phyloP scores from a whole-genome alignment of 2,797 vertebrate genomes.

The Liasis olivaceus region DNA sequence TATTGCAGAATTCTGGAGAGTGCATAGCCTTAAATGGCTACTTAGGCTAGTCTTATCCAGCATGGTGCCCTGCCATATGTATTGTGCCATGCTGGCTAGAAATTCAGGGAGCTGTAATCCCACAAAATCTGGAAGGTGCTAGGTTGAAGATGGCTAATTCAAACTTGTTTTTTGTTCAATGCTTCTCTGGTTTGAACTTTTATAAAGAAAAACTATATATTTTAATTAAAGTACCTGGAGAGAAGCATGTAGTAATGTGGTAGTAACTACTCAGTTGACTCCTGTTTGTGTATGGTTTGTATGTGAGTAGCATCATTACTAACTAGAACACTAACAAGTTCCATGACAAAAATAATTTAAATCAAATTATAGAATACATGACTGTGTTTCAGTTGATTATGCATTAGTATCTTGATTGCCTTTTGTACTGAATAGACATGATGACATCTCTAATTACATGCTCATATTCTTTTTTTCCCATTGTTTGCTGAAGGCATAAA shows the following conservation, averaged over 20 bases:
- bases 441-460: slow-evolving; percentile 23
- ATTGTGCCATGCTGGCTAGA: not conserved
- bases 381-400: not conserved
- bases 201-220: not conserved
- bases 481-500: not conserved
- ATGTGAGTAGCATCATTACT: not conserved
- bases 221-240: not conserved
- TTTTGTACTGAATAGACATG: not conserved
- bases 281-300: not conserved
- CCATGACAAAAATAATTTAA: slow-evolving; percentile 7
- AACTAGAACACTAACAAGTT: not conserved
- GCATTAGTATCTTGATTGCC: not conserved
- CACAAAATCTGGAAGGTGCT: not conserved
- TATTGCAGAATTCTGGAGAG: not conserved
- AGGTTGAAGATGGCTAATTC: not conserved
- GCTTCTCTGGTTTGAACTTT: not conserved
- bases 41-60: not conserved
- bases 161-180: not conserved
- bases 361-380: slow-evolving; percentile 17
- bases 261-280: not conserved
- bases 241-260: not conserved
- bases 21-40: too few relatives aligned
- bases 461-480: not conserved
- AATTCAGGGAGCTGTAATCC: not conserved
- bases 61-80: not conserved